These are phyloP conservation scores for Galeruca laticollis DNA, from an alignment of 2,888 invertebrate species.

Conservation along the genomic window DNA sequence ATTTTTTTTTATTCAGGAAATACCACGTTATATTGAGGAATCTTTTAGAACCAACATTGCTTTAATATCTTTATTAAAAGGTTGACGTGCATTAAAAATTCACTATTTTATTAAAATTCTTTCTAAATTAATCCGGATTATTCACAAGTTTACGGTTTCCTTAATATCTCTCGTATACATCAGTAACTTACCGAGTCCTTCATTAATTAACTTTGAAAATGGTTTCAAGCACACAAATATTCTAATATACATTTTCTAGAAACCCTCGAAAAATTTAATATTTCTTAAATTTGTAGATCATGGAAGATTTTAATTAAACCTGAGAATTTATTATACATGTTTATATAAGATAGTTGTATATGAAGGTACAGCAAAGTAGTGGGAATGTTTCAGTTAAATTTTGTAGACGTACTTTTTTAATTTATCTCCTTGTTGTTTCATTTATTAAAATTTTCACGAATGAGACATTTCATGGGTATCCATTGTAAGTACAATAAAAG, in stretches of 20 bases:
- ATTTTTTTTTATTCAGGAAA: background rate
- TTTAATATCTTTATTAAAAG: slow-evolving; percentile 2
- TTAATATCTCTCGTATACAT: slow-evolving; percentile 1
- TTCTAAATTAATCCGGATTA: slow-evolving; percentile 1
- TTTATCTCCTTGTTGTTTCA: too few relatives aligned
- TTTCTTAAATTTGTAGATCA: slow-evolving; percentile 11
- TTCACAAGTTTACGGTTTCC: slow-evolving; percentile 13
- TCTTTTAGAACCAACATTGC: background rate
- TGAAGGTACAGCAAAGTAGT: background rate
- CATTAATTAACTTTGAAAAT: slow-evolving; percentile 3
- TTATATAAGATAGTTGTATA: background rate
- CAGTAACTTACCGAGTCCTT: background rate
- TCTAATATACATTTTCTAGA: slow-evolving; percentile 11
- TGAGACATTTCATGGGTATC: too few relatives aligned
- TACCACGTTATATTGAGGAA: background rate
- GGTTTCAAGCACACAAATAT: slow-evolving; percentile 5
- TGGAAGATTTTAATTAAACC: slow-evolving; percentile 9
- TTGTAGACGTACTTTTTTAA: too few relatives aligned
- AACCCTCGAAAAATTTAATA: slow-evolving; percentile 19
- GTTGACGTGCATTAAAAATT: background rate
- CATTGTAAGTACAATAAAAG: too few relatives aligned
- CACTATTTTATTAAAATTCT: slow-evolving; percentile 8
- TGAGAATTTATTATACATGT: slow-evolving; percentile 2
- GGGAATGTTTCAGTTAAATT: too few relatives aligned
- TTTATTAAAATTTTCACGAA: too few relatives aligned